A percentile compares a stretch with the other conserved stretches of the same genome.
Conservation (phyloP, 1,140 invertebrate genomes). For the Drosophila nebulosa region DNA sequence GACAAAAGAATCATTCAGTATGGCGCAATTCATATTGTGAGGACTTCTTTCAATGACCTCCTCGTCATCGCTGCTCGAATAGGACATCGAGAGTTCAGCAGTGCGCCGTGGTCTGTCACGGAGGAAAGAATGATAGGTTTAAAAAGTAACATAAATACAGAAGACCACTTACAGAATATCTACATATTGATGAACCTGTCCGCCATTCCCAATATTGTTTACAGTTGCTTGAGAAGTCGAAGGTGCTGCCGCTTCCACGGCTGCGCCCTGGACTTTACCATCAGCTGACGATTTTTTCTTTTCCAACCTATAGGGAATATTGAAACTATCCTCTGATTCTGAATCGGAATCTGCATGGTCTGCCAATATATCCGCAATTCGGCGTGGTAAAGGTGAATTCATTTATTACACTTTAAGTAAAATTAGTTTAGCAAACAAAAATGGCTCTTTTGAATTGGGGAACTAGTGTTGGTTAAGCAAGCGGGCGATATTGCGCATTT, state of each 20-base stretch:
- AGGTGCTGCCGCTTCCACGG: not conserved
- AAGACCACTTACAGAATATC: slow-evolving; percentile 2
- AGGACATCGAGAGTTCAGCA: slow-evolving; percentile 58
- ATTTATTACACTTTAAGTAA: slow-evolving; percentile 21
- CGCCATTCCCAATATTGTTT: slow-evolving; percentile 35
- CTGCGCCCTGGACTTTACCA: not conserved
- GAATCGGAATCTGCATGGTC: slow-evolving; percentile 64
- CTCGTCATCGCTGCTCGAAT: slow-evolving; percentile 74
- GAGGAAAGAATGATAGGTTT: not conserved
- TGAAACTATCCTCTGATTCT: slow-evolving; percentile 66
- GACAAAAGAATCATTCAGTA: slow-evolving; percentile 77
- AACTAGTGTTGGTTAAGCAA: not conserved
- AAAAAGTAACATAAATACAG: not conserved
- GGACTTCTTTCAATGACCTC: slow-evolving; percentile 51
- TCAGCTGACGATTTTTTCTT: not conserved
- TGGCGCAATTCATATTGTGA: slow-evolving; percentile 76
- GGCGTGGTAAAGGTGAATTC: slow-evolving; percentile 64
- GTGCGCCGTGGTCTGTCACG: slow-evolving; percentile 54
- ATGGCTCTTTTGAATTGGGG: not conserved
- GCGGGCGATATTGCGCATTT: not conserved
- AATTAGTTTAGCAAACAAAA: not conserved
- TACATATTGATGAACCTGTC: not conserved
- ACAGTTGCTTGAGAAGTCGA: not conserved
- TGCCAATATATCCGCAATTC: slow-evolving; percentile 63
- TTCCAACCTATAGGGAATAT: slow-evolving; percentile 48